Evolutionary conservation across 2,797 vertebrate genomes (phyloP).

Genomic region (Botia almorhae): DNA sequence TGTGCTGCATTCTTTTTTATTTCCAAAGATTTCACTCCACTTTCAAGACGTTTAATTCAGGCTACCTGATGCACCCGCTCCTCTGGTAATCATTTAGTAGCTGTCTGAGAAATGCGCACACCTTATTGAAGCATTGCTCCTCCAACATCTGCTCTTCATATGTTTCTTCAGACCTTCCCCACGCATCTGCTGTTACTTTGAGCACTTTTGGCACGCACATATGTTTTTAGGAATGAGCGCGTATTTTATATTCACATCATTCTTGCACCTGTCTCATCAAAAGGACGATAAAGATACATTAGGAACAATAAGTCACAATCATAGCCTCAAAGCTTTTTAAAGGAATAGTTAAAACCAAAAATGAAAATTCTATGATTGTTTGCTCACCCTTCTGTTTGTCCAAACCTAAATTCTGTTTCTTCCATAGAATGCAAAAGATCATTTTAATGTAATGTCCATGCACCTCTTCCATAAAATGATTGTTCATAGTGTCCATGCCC

Average conservation of each 20-base stretch:
- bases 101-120: conserved; percentile 49
- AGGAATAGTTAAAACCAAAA: background rate
- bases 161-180: conserved; percentile 42
- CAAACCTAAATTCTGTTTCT: background rate
- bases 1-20: conserved; percentile 2
- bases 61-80: background rate
- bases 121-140: conserved; percentile 46
- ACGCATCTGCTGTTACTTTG: conserved; percentile 27
- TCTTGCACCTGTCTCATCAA: conserved; percentile 44
- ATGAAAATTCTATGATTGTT: background rate
- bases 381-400: background rate
- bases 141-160: conserved; percentile 48
- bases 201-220: conserved; percentile 38
- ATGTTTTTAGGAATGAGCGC: conserved; percentile 52
- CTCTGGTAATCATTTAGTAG: conserved; percentile 51
- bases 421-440: background rate
- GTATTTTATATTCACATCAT: conserved; percentile 36
- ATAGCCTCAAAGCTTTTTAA: background rate
- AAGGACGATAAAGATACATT: conserved; percentile 33
- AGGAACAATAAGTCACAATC: conserved; percentile 30
- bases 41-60: background rate
- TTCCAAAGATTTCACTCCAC: background rate
- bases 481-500: background rate
- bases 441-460: background rate
- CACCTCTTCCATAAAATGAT: background rate